These are phyloP conservation scores for Ranitomeya variabilis DNA, from an alignment of 2,113 vertebrate species.

Conservation along the genomic window DNA sequence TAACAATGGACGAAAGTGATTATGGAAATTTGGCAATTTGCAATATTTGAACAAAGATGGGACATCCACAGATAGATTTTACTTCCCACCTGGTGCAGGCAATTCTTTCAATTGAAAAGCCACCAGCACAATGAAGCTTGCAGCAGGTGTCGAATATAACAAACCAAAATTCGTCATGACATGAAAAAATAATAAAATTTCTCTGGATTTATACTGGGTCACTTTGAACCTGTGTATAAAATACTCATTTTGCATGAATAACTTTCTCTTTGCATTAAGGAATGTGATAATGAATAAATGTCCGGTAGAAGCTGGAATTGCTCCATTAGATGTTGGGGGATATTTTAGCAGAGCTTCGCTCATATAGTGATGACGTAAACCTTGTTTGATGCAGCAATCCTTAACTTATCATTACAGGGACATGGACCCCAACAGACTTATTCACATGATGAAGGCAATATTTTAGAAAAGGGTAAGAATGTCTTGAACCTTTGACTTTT, in stretches of 20 bases:
- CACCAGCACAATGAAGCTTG: not conserved
- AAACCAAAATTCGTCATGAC: not conserved
- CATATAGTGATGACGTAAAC: not conserved
- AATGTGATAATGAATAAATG: not conserved
- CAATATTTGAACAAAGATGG: conserved; percentile 9
- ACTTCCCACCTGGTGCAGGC: conserved; percentile 12
- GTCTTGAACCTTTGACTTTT: too few relatives aligned
- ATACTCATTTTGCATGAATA: conserved; percentile 9
- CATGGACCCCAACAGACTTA: not conserved
- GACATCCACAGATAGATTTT: conserved; percentile 9
- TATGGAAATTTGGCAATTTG: conserved; percentile 19
- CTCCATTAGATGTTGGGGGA: not conserved
- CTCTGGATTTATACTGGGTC: not conserved
- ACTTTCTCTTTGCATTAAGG: not conserved
- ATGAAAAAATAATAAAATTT: not conserved
- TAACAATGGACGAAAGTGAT: conserved; percentile 4
- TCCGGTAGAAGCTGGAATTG: not conserved
- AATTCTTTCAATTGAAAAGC: conserved; percentile 20
- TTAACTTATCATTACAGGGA: not conserved
- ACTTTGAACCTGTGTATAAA: not conserved
- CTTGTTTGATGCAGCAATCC: not conserved
- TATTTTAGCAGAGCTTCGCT: not conserved
- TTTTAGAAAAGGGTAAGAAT: too few relatives aligned
- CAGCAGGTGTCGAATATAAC: not conserved
- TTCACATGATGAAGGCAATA: too few relatives aligned